phyloP scores from a whole-genome alignment of 2,113 vertebrate genomes.

The Aspidoscelis tigris region DNA sequence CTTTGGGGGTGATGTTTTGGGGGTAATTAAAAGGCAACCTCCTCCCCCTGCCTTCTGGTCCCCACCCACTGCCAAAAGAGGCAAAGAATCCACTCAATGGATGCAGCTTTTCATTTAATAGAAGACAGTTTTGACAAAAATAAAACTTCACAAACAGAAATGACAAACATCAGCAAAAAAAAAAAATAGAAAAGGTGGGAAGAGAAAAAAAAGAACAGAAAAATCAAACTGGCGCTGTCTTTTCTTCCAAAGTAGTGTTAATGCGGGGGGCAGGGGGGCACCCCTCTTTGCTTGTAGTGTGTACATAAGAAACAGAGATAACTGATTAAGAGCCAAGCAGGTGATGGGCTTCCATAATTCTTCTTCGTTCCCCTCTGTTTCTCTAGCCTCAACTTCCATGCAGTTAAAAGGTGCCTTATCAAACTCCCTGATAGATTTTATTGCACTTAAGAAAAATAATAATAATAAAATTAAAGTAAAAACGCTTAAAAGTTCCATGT shows the following conservation, averaged over 20 bases:
- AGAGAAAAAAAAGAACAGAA: neutral
- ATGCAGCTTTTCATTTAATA: constrained; percentile 71
- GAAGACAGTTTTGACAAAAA: constrained; percentile 70
- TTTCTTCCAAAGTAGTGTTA: constrained; percentile 20
- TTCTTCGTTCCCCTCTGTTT: neutral
- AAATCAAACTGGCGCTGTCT: constrained; percentile 4
- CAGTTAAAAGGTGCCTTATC: constrained; percentile 26
- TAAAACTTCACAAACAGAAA: constrained; percentile 21
- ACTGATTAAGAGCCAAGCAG: too few relatives aligned
- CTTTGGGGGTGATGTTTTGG: too few relatives aligned
- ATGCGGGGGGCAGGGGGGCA: neutral
- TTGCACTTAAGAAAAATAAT: constrained; percentile 72
- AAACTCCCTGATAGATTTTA: constrained; percentile 75
- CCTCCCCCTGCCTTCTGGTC: fast-evolving
- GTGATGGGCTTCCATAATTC: neutral
- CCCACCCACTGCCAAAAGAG: neutral
- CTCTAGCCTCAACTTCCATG: constrained; percentile 10
- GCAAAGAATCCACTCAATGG: constrained; percentile 23
- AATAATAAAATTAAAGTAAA: constrained; percentile 21
- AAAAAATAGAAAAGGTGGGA: too few relatives aligned
- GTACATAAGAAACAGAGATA: neutral
- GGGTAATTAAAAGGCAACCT: too few relatives aligned
- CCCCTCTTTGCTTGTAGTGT: neutral
- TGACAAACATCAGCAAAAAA: constrained; percentile 26
- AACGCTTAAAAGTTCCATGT: constrained; percentile 50